Evolutionary conservation across 2,888 invertebrate species (phyloP), one percentile per base, ranked within the genome.

Genomic region (Dasypolia templi): DNA sequence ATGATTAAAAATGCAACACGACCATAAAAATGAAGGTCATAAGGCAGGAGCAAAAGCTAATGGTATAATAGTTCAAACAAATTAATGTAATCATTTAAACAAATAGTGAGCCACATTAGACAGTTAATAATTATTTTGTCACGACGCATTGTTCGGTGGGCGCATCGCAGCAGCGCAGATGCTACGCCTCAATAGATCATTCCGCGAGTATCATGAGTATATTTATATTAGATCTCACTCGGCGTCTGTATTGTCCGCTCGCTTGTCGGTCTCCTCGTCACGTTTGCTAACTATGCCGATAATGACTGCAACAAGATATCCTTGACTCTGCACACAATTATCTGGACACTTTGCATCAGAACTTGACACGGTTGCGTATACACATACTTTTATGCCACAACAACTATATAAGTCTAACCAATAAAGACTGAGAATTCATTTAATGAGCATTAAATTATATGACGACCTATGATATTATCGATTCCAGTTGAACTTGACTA

Each of bases 241-340:
- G 73, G 66, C 77, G 78, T 82, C 76, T 75, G 85, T 80, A 83
- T 86, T 84, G 88, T 87, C 78, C 75, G 72, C 29, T 69, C 66
- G 71, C 71, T 74, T 65, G 77, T 70, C 83, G 74, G 78, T 72
- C 87, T 87, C 83, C 86, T 84, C 84, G 82, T 82, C 87, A 86
- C 80, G 86, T 86, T 86, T 68, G 77, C 75, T 86, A 87, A 85
- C 87, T 87, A 86, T 88, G 87, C 85, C 83, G 87, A 80, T 93
- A 92, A 91, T 92, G 91, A 88, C 89, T 85, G 87, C 91, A 88
- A 95, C 93, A 89, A 89, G 96, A 91, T 89, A 92, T 89, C 96
- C 96, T 96, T 96, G 96, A 94, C 95, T 95, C 91, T 89, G 92
- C 91, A 91, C 93, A 92, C 93, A 93, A 94, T 95, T 94, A 95